Base-by-base conservation (phyloP, 1,140 invertebrate genomes). In the Cotesia glomerata region DNA sequence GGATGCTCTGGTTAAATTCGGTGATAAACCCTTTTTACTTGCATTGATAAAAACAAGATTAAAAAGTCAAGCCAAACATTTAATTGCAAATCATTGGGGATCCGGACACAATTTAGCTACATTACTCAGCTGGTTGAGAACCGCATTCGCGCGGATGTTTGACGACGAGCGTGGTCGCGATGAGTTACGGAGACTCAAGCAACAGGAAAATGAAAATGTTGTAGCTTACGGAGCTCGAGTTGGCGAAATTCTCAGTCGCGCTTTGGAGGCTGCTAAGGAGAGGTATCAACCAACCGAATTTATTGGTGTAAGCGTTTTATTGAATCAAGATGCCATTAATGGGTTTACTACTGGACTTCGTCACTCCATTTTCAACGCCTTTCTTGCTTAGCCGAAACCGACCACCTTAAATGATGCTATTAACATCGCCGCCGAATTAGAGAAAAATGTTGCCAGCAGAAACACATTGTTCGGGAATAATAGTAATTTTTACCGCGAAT, bases 51-150 rank as follows among this genome's bases (percentile, higher is more conserved):
- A 26, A 56, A 69, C 56, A 45, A 69, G 5, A 36, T 36, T 54
- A 1, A 34, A 69, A 14, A 49, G 54, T 5, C 49, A 69, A 5
- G 51, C 54, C 2, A 51, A 56, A 4, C 49, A 54, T 8, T 69
- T 69, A 35, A 58, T 69, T 8, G 34, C 18, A 13, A 69, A 69
- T 49, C 66, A 4, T 5, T 5, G 66, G 26, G 5, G 66, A 58
- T 14, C 66, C 49, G 18, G 66, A 69, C 16, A 69, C 16, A 69
- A 5, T 32, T 51, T 69, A 2, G 51, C 39, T 1, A 36, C n/a
- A 4, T 26, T 65, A 9, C 4, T 16, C 9, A 65, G 39, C 35
- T 35, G 16, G 13, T 49, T 65, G 34, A 39, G 14, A 49, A 39
- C 11, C 14, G n/a, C 63, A 26, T 65, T 65, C 18, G 63, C 34